These are phyloP conservation scores for Campylorhamphus procurvoides DNA, from an alignment of 2,113 vertebrate species.

Conservation along the genomic window DNA sequence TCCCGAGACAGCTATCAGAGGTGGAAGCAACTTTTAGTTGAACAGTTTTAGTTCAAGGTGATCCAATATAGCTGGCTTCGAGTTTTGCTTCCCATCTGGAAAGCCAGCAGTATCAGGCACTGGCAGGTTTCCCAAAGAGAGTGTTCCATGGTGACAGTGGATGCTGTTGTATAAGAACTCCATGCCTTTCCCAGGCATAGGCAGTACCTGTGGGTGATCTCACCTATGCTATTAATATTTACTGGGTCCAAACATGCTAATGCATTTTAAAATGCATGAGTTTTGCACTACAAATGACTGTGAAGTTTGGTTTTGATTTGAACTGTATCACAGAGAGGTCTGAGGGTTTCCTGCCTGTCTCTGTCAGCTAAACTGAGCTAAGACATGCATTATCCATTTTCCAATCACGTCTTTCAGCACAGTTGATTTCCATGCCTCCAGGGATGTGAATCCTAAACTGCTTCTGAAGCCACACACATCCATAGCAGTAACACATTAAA, in stretches of 20 bases:
- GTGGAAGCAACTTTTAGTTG: not conserved
- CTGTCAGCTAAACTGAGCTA: not conserved
- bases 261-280: not conserved
- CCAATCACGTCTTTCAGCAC: not conserved
- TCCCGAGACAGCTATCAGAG: not conserved
- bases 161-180: not conserved
- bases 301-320: not conserved
- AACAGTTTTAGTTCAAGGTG: conserved; percentile 37
- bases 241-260: not conserved
- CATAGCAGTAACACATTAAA: not conserved
- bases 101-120: not conserved
- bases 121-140: conserved; percentile 2
- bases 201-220: not conserved
- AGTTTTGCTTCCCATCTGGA: conserved; percentile 26
- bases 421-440: not conserved
- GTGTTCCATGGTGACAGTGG: not conserved
- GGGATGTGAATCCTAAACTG: not conserved
- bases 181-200: not conserved
- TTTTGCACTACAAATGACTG: not conserved
- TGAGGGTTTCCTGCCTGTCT: not conserved
- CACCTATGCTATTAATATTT: not conserved
- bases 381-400: not conserved
- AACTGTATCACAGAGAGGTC: not conserved
- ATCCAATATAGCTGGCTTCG: not conserved
- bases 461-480: not conserved